Evolutionary conservation across 2,113 vertebrate genomes (phyloP), one percentile per base, ranked within the genome.

Genomic region (Oophaga pumilio): DNA sequence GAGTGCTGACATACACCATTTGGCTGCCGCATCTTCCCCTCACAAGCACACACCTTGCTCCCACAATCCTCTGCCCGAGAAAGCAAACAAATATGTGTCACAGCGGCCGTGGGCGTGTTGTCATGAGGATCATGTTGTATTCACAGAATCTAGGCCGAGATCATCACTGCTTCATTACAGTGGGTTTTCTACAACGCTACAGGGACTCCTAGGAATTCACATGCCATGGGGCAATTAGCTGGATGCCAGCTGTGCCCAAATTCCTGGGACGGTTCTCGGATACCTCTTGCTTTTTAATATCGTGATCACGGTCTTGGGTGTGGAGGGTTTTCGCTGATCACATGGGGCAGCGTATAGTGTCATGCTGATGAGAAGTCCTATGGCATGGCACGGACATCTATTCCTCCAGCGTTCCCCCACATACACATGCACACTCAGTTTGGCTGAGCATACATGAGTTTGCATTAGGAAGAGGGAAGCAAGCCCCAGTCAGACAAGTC

Each of bases 31-130:
- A 20, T 57, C 86, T 77, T 87, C 77, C 66, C 77, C 64, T 49
- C 17, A 13, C 73, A 74, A 68, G 50, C 43, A 81, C 86, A 88
- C 69, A 82, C 86, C 68, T 88, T 50, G 69, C 53, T 76, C 79
- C 69, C 79, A 88, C 56, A 88, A 76, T 64, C n/a, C 68, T 73
- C n/a, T 52, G 62, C 56, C 28, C 15, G 17, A 88, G 17, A 50
- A 74, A 20, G 43, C 22, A 88, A 74, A 88, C 86, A 88, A 83
- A 64, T n/a, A 71, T 52, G 49, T 57, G 86, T 56, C 57, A 20
- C 79, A 22, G 28, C 43, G 69, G 28, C 78, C 9, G 53, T 82
- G 28, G 80, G 80, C 13, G 80, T 76, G 86, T 76, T 88, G 57
- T 69, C 60, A 79, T 80, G 59, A 49, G 62, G 49, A 49, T 71